phyloP scores from a whole-genome alignment of 2,113 vertebrate genomes.

The Muscicapa adusta region DNA sequence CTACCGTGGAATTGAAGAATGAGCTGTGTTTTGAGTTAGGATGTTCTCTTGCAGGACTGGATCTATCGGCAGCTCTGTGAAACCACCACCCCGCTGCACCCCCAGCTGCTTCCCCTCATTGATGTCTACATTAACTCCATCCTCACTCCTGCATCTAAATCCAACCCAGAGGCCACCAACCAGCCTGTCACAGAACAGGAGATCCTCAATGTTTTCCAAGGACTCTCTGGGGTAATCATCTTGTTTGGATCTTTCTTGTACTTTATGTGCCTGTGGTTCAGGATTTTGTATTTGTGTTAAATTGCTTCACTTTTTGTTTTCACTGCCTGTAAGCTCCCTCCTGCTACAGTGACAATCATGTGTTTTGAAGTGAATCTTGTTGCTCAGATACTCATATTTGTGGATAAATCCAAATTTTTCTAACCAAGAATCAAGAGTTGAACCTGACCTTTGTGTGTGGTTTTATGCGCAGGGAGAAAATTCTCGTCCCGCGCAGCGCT shows the following conservation, averaged over 20 bases:
- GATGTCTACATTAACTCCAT: conserved; percentile 97
- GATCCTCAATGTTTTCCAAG: conserved; percentile 91
- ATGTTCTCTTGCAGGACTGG: conserved; percentile 83
- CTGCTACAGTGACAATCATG: fast-evolving
- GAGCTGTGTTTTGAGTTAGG: not conserved
- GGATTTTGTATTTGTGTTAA: not conserved
- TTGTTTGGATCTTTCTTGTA: not conserved
- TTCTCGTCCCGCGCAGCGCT: conserved; percentile 71
- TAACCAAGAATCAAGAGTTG: not conserved
- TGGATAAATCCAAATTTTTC: not conserved
- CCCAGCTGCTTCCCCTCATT: conserved; percentile 92
- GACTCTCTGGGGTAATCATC: conserved; percentile 78
- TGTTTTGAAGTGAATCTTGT: not conserved
- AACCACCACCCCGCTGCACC: conserved; percentile 91
- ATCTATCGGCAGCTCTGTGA: conserved; percentile 96
- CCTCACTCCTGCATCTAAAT: conserved; percentile 95
- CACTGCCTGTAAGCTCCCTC: not conserved
- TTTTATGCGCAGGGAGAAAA: conserved; percentile 76
- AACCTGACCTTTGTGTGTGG: not conserved
- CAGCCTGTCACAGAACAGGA: conserved; percentile 97
- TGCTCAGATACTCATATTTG: not conserved
- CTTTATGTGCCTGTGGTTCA: fast-evolving
- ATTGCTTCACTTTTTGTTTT: not conserved
- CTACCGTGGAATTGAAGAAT: not conserved
- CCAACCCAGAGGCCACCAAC: conserved; percentile 97